Percentiles rank a stretch among this genome's conserved stretches.
phyloP scores from a whole-genome alignment of 2,797 vertebrate genomes.

The Girardinus metallicus region DNA sequence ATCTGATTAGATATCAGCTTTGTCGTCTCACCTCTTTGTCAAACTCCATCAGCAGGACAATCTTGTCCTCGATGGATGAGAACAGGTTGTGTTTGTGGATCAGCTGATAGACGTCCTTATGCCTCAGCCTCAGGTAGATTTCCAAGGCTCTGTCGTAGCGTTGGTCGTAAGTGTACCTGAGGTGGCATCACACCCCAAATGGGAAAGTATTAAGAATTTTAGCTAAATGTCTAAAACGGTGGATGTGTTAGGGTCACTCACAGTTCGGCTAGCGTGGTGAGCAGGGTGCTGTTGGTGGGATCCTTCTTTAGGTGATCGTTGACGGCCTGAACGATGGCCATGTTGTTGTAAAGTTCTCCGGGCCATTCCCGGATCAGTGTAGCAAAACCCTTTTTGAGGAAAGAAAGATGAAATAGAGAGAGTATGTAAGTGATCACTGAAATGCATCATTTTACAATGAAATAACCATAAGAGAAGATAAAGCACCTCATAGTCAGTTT shows the following conservation, averaged over 20 bases:
- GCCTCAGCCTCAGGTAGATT: constrained; percentile 94
- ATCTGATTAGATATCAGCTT: neutral
- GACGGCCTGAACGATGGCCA: constrained; percentile 94
- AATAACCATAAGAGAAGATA: neutral
- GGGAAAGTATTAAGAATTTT: neutral
- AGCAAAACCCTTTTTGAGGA: constrained; percentile 88
- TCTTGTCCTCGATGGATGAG: constrained; percentile 97
- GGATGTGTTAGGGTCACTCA: constrained; percentile 74
- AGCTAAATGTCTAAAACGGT: neutral
- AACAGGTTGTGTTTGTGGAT: constrained; percentile 99
- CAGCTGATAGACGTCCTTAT: constrained; percentile 96
- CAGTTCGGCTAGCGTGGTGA: constrained; percentile 94
- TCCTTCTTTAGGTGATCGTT: constrained; percentile 92
- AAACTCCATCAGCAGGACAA: constrained; percentile 98
- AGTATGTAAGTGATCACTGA: neutral
- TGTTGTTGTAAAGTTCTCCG: constrained; percentile 97
- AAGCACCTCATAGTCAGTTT: constrained; percentile 95
- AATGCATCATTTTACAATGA: neutral
- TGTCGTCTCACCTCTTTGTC: constrained; percentile 89
- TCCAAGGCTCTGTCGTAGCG: constrained; percentile 96
- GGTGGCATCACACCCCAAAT: neutral
- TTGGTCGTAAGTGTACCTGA: constrained; percentile 96
- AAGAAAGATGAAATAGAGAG: neutral
- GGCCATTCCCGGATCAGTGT: constrained; percentile 95
- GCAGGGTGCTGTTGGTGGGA: constrained; percentile 88